These are phyloP conservation scores for Marisa cornuarietis DNA, from an alignment of 1,140 invertebrate genomes.

Conservation along the genomic window DNA sequence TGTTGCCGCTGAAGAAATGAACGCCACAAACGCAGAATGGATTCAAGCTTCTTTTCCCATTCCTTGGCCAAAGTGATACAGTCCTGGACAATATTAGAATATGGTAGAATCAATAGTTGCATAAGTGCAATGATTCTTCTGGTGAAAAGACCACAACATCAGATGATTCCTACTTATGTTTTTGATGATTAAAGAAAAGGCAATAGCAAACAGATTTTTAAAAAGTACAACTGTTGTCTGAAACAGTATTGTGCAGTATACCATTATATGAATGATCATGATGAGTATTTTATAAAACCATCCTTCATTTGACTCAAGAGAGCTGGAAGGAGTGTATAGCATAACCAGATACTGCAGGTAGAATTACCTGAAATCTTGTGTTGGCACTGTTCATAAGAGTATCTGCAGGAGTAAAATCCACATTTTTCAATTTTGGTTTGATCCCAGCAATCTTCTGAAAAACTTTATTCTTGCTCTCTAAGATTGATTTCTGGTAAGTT, in stretches of 20 bases:
- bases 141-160: too few species aligned
- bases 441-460: slow-evolving; percentile 84
- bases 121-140: too few species aligned
- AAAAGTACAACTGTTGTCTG: too few species aligned
- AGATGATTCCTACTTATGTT: too few species aligned
- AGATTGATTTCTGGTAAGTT: slow-evolving; percentile 90
- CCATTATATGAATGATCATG: too few species aligned
- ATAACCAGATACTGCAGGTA: slow-evolving; percentile 13
- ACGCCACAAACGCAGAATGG: slow-evolving; percentile 85
- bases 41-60: slow-evolving; percentile 81
- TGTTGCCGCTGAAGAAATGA: slow-evolving; percentile 82
- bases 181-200: too few species aligned
- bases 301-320: too few species aligned
- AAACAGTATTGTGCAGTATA: too few species aligned
- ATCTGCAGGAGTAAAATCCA: slow-evolving; percentile 78
- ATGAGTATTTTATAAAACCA: too few species aligned
- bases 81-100: slow-evolving; percentile 35
- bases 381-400: slow-evolving; percentile 81
- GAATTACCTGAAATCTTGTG: slow-evolving; percentile 75
- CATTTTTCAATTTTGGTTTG: slow-evolving; percentile 75
- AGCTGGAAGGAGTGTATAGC: too few species aligned
- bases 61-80: slow-evolving; percentile 67
- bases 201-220: too few species aligned
- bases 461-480: slow-evolving; percentile 95
- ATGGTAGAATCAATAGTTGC: neutral